Evolutionary conservation across 2,113 vertebrate genomes (phyloP).

Genomic region (Cygnus buccinator): DNA sequence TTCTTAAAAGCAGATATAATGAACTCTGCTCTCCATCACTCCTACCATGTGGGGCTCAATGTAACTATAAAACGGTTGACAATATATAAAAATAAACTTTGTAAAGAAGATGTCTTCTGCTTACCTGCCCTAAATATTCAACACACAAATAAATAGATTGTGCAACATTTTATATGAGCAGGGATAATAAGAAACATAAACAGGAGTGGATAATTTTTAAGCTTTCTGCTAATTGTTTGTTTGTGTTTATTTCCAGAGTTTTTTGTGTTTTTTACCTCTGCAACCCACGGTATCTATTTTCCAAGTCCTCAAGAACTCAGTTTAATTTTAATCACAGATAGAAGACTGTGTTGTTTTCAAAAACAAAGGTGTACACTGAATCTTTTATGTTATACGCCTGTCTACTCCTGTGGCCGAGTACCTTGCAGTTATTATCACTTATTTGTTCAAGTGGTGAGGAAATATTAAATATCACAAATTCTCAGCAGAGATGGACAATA

Average conservation of each 20-base stretch:
- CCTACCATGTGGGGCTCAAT: background rate
- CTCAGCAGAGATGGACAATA: slow-evolving; percentile 90
- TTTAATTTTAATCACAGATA: slow-evolving; percentile 52
- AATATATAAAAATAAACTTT: background rate
- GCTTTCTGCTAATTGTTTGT: slow-evolving; percentile 44
- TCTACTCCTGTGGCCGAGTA: slow-evolving; percentile 93
- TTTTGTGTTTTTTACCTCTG: background rate
- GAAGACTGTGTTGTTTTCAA: slow-evolving; percentile 69
- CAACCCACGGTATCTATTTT: slow-evolving; percentile 58
- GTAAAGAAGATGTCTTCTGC: background rate
- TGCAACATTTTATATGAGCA: background rate
- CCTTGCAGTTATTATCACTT: slow-evolving; percentile 90
- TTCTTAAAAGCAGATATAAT: background rate
- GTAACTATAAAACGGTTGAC: background rate
- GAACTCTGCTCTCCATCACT: background rate
- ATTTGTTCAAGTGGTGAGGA: slow-evolving; percentile 99
- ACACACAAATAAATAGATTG: background rate
- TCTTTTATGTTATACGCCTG: slow-evolving; percentile 85
- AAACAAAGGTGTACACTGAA: slow-evolving; percentile 78
- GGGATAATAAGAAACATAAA: background rate
- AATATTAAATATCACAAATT: slow-evolving; percentile 98
- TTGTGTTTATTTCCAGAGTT: background rate
- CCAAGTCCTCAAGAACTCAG: background rate
- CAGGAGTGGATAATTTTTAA: background rate
- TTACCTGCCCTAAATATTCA: background rate